Evolutionary conservation across 2,113 vertebrate genomes (phyloP).

Genomic region (Maccullochella peelii): DNA sequence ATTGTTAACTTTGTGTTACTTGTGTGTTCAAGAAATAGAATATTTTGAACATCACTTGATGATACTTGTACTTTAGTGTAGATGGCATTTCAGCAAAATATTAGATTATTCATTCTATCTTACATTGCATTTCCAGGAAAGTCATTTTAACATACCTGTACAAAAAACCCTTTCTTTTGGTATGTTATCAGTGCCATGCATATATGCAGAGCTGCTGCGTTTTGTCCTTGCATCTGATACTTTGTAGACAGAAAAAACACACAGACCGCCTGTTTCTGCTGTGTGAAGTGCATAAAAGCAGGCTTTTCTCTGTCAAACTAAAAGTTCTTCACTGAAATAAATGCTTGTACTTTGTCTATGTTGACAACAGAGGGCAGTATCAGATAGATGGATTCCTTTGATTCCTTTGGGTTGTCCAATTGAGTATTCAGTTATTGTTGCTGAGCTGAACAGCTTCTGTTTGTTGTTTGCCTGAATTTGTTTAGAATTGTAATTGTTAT

Average conservation of each 20-base stretch:
- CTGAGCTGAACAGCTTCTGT: slow-evolving; percentile 11
- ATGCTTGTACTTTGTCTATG: slow-evolving; percentile 34
- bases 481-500: slow-evolving; percentile 24
- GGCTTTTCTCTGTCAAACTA: neutral
- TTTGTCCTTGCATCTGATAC: neutral
- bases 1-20: too few species aligned
- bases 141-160: neutral
- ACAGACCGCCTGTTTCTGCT: neutral
- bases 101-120: neutral
- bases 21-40: neutral
- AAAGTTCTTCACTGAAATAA: neutral
- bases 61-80: too few species aligned
- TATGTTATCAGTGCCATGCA: neutral
- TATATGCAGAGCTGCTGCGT: neutral
- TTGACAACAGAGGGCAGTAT: slow-evolving; percentile 79
- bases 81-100: too few species aligned
- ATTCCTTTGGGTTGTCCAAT: neutral
- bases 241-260: neutral
- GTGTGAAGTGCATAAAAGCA: neutral
- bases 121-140: neutral
- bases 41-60: neutral
- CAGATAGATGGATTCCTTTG: slow-evolving; percentile 1
- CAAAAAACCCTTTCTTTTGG: too few species aligned
- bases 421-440: slow-evolving; percentile 6
- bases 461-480: slow-evolving; percentile 17